A percentile compares a stretch with the other conserved stretches of the same genome.
These are phyloP conservation scores for Macrophya alboannulata DNA, from an alignment of 2,888 invertebrate genomes.

Conservation along the genomic window DNA sequence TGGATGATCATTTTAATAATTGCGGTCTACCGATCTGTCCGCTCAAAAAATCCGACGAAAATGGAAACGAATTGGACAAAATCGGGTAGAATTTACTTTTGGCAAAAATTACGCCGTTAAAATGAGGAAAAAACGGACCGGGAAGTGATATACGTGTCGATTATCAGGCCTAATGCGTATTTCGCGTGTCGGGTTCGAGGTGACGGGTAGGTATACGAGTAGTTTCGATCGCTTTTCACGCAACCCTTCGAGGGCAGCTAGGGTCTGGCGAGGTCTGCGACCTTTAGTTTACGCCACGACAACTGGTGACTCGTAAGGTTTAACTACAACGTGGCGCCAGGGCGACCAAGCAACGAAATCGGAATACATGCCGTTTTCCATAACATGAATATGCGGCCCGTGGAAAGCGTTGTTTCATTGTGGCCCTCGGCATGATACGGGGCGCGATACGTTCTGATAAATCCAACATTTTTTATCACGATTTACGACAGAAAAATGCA, in stretches of 20 bases:
- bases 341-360: conserved; percentile 26
- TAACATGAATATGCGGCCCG: conserved; percentile 55
- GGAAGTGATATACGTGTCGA: conserved; percentile 27
- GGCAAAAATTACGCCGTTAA: not conserved
- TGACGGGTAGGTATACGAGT: conserved; percentile 21
- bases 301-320: conserved; percentile 17
- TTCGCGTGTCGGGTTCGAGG: conserved; percentile 28
- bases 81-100: not conserved
- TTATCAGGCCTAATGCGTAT: conserved; percentile 39
- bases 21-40: too few species aligned
- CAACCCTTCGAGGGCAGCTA: not conserved
- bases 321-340: conserved; percentile 17
- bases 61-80: not conserved
- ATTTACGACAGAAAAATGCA: conserved; percentile 54
- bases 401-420: conserved; percentile 37
- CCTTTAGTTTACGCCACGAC: not conserved
- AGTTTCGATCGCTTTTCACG: conserved; percentile 41
- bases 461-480: conserved; percentile 50
- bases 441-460: conserved; percentile 48
- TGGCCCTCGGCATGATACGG: conserved; percentile 42
- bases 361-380: conserved; percentile 48
- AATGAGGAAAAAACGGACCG: not conserved
- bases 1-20: not conserved
- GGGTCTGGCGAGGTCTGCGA: not conserved
- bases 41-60: not conserved